Percentiles rank a stretch among this genome's conserved stretches.
Conservation (phyloP, 2,888 invertebrate species). For the Tupiocoris notatus region DNA sequence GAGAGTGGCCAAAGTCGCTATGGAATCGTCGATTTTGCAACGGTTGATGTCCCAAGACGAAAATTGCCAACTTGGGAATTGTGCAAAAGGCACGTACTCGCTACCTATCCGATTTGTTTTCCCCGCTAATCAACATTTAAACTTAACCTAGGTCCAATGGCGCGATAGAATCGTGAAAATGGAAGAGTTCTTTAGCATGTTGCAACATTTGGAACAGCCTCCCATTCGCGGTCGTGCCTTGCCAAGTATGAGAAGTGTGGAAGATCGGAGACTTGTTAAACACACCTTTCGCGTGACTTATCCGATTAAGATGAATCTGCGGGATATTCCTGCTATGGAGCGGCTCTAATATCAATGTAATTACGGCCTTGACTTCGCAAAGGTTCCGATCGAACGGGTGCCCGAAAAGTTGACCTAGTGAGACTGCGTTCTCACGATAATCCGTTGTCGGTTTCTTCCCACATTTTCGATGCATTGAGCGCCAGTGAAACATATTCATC, state of each 20-base stretch:
- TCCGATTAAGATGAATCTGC: neutral
- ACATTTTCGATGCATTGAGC: neutral
- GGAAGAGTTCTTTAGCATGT: neutral
- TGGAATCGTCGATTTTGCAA: neutral
- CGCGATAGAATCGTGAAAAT: neutral
- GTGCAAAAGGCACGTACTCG: neutral
- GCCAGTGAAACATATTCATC: too few species aligned
- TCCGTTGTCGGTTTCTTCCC: neutral
- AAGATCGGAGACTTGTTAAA: neutral
- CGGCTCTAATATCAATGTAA: neutral
- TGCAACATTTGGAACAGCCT: neutral
- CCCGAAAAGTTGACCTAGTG: neutral
- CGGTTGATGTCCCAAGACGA: neutral
- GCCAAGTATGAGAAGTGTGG: neutral
- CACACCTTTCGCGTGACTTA: neutral
- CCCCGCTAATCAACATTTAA: neutral
- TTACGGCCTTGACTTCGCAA: neutral
- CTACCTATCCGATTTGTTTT: too few species aligned
- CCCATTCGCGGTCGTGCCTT: neutral
- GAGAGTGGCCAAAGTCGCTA: too few species aligned
- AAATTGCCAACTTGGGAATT: neutral
- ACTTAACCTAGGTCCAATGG: neutral
- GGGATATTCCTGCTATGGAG: neutral
- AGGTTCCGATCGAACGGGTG: neutral
- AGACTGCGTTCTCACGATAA: neutral